Base-by-base conservation (phyloP, 2,797 vertebrate species). In the Acipenser ruthenus region DNA sequence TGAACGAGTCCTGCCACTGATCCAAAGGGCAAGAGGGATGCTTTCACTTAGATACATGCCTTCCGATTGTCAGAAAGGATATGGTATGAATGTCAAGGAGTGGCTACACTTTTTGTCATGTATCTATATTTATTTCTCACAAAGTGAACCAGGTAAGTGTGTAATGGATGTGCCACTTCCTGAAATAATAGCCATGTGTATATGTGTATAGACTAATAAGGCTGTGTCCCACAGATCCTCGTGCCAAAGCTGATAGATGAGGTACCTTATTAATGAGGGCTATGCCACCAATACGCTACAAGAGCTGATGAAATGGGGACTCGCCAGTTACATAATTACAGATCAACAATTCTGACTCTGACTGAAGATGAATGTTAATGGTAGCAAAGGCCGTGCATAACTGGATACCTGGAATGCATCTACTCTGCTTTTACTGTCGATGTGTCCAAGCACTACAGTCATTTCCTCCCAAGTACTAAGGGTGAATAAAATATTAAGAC, bases 271-370 rank as follows among this genome's bases (percentile, higher is more conserved):
- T 60, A 66, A 65, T 62, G 59, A 65, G 58, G 66, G 60, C 66
- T 37, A 50, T 37, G 66, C n/a, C 61, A 55, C 37, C 52, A 64
- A 10, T 49, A 37, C 68, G 63, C 58, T 52, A 69, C 63, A 65
- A 61, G 68, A 47, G 58, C 12, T 6, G 50, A 5, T 62, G 48
- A 64, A 49, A 37, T 37, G 37, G 37, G 37, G 37, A 37, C 12
- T 23, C 8, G 10, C 67, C 62, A 12, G 13, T 51, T 15, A 62
- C 18, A 37, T 15, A 10, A 48, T 62, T 59, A 67, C 51, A 61
- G 66, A 67, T 50, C 66, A 60, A 62, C 66, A 12, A 60, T 50
- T 60, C 49, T 67, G 66, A 67, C 66, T 59, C 18, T 47, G 60
- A 50, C 66, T 62, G 49, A 50, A 62, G 58, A 55, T 50, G 15